A percentile compares a stretch with the other conserved stretches of the same genome.
phyloP scores from a whole-genome alignment of 1,140 invertebrate genomes.

The Theocolax elegans region DNA sequence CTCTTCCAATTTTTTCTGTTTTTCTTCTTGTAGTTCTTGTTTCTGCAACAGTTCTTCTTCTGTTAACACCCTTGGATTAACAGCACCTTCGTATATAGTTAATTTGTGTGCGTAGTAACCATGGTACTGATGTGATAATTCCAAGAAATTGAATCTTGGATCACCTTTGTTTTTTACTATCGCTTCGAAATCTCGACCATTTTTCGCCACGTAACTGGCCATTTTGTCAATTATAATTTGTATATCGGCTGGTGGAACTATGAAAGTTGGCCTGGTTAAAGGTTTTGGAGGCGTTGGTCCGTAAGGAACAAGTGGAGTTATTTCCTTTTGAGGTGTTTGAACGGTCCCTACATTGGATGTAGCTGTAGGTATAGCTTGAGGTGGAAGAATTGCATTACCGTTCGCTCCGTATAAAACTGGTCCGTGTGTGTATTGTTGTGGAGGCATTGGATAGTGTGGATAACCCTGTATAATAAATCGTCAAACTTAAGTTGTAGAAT shows the following conservation, averaged over 20 bases:
- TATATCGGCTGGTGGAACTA: conserved; percentile 80
- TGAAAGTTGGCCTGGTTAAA: conserved; percentile 65
- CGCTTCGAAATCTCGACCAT: conserved; percentile 91
- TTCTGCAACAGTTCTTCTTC: conserved; percentile 63
- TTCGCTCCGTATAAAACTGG: conserved; percentile 62
- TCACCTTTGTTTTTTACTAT: conserved; percentile 89
- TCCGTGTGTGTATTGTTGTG: conserved; percentile 64
- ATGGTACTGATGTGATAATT: conserved; percentile 78
- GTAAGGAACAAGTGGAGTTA: conserved; percentile 60
- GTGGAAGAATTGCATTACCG: conserved; percentile 36
- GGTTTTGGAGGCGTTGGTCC: conserved; percentile 62
- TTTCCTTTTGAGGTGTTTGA: conserved; percentile 49
- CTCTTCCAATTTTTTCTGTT: conserved; percentile 63
- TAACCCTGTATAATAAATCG: conserved; percentile 51
- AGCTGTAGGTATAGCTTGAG: conserved; percentile 36
- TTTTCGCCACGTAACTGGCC: conserved; percentile 93
- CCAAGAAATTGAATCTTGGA: conserved; percentile 84
- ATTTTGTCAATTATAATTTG: conserved; percentile 94
- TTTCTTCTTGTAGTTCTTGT: conserved; percentile 64
- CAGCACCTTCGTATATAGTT: conserved; percentile 63
- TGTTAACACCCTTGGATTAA: conserved; percentile 61
- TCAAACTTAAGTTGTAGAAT: too few relatives aligned
- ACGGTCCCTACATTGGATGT: conserved; percentile 19
- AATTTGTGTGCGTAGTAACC: conserved; percentile 79
- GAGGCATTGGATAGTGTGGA: conserved; percentile 52